A percentile compares a stretch with the other conserved stretches of the same genome.
Conservation (phyloP, 2,888 invertebrate species). For the Eupithecia pulchellata region DNA sequence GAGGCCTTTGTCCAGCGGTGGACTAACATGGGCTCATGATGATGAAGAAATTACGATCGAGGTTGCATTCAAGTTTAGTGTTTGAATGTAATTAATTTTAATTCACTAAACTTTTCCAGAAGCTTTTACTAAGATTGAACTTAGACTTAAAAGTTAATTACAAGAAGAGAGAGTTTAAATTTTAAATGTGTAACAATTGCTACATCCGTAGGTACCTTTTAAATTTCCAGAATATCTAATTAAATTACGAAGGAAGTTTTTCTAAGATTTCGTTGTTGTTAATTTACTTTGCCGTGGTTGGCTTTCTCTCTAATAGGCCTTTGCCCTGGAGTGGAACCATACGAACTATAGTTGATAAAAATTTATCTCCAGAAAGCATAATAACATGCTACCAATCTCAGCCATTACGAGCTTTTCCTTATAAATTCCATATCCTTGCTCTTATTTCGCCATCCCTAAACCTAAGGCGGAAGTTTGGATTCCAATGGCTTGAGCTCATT, state of each 20-base stretch:
- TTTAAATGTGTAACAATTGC: background rate
- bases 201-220: background rate
- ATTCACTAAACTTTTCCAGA: background rate
- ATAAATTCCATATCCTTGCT: background rate
- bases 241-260: background rate
- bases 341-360: background rate
- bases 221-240: background rate
- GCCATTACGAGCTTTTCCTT: background rate
- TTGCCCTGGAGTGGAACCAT: background rate
- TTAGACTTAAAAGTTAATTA: background rate
- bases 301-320: background rate
- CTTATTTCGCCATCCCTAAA: slow-evolving; percentile 1
- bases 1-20: too few species aligned
- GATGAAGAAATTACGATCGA: too few species aligned
- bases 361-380: background rate
- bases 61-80: background rate
- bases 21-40: too few species aligned
- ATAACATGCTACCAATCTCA: background rate
- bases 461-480: slow-evolving; percentile 1
- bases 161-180: background rate
- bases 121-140: slow-evolving; percentile 9
- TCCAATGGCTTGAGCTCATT: slow-evolving; percentile 4
- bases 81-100: background rate
- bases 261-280: background rate
- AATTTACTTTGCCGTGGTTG: background rate